Evolutionary conservation across 2,797 vertebrate species (phyloP).

Genomic region (Tragelaphus eurycerus): DNA sequence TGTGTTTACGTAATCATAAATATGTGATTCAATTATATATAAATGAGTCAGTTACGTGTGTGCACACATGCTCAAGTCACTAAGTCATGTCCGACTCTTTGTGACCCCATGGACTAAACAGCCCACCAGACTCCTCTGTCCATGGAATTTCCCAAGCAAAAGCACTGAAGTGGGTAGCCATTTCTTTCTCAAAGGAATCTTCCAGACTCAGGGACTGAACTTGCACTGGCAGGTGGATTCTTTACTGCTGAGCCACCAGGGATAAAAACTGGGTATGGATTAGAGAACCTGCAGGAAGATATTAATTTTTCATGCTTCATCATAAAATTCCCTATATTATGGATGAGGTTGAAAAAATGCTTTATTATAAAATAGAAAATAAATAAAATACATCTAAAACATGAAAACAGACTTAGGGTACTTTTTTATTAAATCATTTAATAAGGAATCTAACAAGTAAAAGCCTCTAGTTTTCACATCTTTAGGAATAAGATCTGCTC

Average conservation of each 20-base stretch:
- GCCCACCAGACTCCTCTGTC: not conserved
- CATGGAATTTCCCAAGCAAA: not conserved
- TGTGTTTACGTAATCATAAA: not conserved
- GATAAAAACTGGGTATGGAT: not conserved
- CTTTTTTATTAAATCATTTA: not conserved
- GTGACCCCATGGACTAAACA: not conserved
- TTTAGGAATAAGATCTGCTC: not conserved
- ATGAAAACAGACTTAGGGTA: not conserved
- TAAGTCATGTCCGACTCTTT: not conserved
- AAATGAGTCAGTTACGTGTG: not conserved
- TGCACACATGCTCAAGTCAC: fast-evolving
- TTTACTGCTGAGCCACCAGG: not conserved
- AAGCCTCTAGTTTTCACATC: not conserved
- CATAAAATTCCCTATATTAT: not conserved
- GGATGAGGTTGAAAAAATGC: not conserved
- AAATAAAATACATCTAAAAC: not conserved
- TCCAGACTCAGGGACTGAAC: not conserved
- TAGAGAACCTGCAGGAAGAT: not conserved
- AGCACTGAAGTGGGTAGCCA: not conserved
- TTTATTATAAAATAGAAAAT: not conserved
- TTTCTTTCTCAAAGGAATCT: not conserved
- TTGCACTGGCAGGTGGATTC: not conserved
- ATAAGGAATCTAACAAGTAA: not conserved
- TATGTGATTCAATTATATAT: not conserved
- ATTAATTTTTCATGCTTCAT: not conserved